Evolutionary conservation across 23 tunicate genomes (phyloP).

Genomic region (Ascidia mentula): DNA sequence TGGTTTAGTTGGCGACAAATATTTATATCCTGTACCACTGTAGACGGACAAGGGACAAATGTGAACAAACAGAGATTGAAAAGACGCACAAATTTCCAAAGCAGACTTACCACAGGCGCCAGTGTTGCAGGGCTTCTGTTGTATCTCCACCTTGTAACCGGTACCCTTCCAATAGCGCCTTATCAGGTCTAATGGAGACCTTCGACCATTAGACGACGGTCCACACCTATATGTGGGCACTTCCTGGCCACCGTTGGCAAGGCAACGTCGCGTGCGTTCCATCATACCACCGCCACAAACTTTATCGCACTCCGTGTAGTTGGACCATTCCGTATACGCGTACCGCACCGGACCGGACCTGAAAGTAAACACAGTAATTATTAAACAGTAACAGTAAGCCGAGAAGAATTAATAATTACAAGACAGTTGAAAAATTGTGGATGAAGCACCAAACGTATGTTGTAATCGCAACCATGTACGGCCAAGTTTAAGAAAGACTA

Average conservation of each 20-base stretch:
- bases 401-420: too few relatives aligned
- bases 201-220: not conserved
- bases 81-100: not conserved
- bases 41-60: too few relatives aligned
- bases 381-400: too few relatives aligned
- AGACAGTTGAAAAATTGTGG: too few relatives aligned
- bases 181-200: not conserved
- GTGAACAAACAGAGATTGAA: too few relatives aligned
- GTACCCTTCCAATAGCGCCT: not conserved
- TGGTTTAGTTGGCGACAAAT: too few relatives aligned
- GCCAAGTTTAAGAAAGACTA: too few relatives aligned
- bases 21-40: too few relatives aligned
- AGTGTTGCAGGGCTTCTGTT: conserved; percentile 5
- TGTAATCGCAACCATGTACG: too few relatives aligned
- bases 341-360: too few relatives aligned
- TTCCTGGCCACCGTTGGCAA: not conserved
- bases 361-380: too few relatives aligned
- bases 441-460: too few relatives aligned
- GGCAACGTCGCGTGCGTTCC: not conserved
- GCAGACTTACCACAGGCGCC: not conserved
- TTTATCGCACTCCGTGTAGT: conserved; percentile 13
- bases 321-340: conserved; percentile 15
- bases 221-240: not conserved
- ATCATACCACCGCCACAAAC: conserved; percentile 26
- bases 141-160: not conserved